Base-by-base conservation (phyloP, 2,888 invertebrate genomes). In the Platycheirus rosarum region DNA sequence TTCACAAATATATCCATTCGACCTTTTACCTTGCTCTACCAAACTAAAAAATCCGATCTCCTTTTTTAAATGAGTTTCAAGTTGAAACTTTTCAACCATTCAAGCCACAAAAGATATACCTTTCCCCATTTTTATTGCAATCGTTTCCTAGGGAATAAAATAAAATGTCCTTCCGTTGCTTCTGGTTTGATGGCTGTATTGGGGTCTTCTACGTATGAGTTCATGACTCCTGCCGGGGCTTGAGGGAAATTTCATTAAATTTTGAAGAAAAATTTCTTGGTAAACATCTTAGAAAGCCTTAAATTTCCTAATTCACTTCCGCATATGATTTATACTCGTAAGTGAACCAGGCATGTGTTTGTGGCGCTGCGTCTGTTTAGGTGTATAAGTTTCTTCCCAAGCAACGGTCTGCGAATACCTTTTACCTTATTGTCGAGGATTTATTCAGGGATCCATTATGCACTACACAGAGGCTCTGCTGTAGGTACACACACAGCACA, bases 271-370 rank as follows among this genome's bases (percentile, higher is more conserved):
- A 60, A 65, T 48, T 66, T 75, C 51, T 65, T 42, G 65, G 65
- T 70, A 66, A 75, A 70, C 80, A 75, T 55, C 75, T 70, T 53
- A 26, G 60, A 80, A 60, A 20, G 46, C 70, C 79, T 75, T 80
- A 80, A 65, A 75, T 75, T 75, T 80, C 51, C 75, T 75, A 70
- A 80, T 75, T 80, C 75, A 75, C 65, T 75, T 75, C 65, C 62
- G 75, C 66, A 66, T 57, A 57, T 80, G 80, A 70, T 75, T 66
- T 35, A 57, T 11, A 51, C 13, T n/a, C 11, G 23, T 40, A 57
- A 40, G 40, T 6, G 14, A 57, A 40, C 40, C 11, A 40, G 26
- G 40, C 57, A 57, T 29, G 8, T 49, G n/a, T 35, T 1, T 13
- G 14, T n/a, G 37, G n/a, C 8, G 20, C 9, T 32, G 18, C 37